Base-by-base conservation (phyloP, 1,140 invertebrate genomes). In the Drosophila equinoxialis region DNA sequence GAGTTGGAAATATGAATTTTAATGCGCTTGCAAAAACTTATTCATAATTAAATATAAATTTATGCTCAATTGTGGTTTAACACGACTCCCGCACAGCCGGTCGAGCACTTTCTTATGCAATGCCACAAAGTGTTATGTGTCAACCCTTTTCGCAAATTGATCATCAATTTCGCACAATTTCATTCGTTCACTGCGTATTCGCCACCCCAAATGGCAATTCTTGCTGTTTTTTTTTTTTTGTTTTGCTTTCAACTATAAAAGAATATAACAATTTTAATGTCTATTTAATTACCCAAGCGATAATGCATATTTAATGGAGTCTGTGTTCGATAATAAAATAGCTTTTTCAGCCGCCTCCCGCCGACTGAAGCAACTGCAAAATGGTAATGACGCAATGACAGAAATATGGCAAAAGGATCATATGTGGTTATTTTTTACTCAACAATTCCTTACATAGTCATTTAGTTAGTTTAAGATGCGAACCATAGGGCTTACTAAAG, bases 21-120 rank as follows among this genome's bases (percentile, higher is more conserved):
- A 81, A 81, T 84, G 80, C 74, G 84, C 74, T 89, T 78, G 84
- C 84, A 80, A 83, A 51, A 87, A 87, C 89, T 78, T 89, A 87
- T 87, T 89, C 84, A 87, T 87, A 89, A 87, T 87, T 89, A 87
- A 87, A 84, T 87, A 87, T 87, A 84, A 89, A 89, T 87, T 87
- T 87, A 84, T 89, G 84, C 80, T 75, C 84, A 74, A 76, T 87
- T 87, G 84, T 84, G 84, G 84, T 69, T 87, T 80, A 81, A 87
- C 84, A 81, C 84, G 62, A 68, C 64, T 65, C 35, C 60, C 51
- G 65, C 65, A 37, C 30, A 39, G n/a, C 55, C 48, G 65, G 35
- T 60, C 30, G 10, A 57, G 61, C 61, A 77, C 54, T 74, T 74
- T 66, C 69, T 72, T 74, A 48, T 30, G 33, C 51, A 26, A 54